These are phyloP conservation scores for Neoarius graeffei DNA, from an alignment of 2,113 vertebrate genomes.

Conservation along the genomic window DNA sequence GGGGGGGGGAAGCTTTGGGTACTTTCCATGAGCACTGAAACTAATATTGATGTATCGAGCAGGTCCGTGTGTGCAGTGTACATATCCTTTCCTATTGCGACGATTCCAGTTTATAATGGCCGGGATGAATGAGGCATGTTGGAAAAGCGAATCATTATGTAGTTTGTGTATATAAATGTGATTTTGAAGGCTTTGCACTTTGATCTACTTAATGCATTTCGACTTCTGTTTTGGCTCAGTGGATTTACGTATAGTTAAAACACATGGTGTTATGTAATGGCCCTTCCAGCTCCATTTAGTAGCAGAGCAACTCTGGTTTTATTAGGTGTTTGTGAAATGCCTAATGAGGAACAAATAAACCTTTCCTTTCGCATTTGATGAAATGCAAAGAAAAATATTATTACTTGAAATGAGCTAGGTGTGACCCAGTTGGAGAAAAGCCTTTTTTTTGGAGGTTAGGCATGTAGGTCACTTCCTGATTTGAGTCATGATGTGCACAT, in stretches of 20 bases:
- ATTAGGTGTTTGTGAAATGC: constrained; percentile 21
- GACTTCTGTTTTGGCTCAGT: neutral
- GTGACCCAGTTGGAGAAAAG: neutral
- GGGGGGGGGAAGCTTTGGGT: neutral
- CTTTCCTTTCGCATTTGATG: neutral
- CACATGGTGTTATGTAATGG: neutral
- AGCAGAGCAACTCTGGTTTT: neutral
- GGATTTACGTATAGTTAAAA: neutral
- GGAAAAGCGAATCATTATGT: neutral
- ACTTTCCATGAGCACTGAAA: constrained; percentile 13
- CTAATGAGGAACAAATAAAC: neutral
- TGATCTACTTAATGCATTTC: neutral
- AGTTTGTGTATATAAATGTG: neutral
- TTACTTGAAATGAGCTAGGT: constrained; percentile 6
- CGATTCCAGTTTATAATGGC: neutral
- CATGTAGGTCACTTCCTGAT: constrained; percentile 23
- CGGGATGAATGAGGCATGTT: neutral
- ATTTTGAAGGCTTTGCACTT: constrained; percentile 9
- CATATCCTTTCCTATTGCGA: neutral
- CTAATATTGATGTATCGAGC: neutral
- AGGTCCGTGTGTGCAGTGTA: neutral
- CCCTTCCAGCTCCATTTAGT: neutral
- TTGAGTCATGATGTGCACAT: neutral
- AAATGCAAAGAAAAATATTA: neutral
- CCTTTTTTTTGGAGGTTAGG: neutral